Evolutionary conservation across 53 echinoderm and acorn worm genomes (phyloP), one percentile per base, ranked within the genome.

Genomic region (Astropecten irregularis): DNA sequence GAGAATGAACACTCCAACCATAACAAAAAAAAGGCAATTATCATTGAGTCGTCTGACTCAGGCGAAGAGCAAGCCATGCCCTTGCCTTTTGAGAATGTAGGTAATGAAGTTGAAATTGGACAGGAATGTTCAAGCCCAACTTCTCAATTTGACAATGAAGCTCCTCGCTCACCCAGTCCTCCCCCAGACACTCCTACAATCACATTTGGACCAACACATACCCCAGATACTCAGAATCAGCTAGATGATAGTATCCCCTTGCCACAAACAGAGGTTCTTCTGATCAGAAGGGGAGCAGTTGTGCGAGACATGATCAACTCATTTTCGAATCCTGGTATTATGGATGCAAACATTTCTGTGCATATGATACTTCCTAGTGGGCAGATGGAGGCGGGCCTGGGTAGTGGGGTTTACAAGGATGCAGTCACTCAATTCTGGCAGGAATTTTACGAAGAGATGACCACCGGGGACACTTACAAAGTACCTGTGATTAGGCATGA

Each of bases 361-460:
- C 68, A 53, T 23, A 85, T 85, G 85, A 46, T 85, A 6, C 28
- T 82, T 15, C 88, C 88, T 9, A 61, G 59, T 82, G 82, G 88
- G 4, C 37, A 68, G 13, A 49, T 71, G 6, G 88, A 88, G 37
- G 31, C 37, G 33, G 88, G 88, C 9, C 65, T 64, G 16, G 66
- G 74, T 20, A 74, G 38, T 30, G 68, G 87, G 20, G 68, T 79
- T 44, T 87, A 55, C 29, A 14, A 40, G 7, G 87, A 87, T 81
- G 77, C 79, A 2, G 20, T 87, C 32, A 87, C 59, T 14, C 67
- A 56, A 29, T 69, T 87, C 36, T 87, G 79, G 69, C 25, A 40
- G 27, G 87, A 87, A 37, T 68, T 87, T 28, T 49, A 25, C 22
- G 69, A 50, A 68, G 46, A 68, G 47, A 30, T 35, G 77, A 64